phyloP scores from a whole-genome alignment of 2,113 vertebrate genomes.

The Atractosteus spatula region DNA sequence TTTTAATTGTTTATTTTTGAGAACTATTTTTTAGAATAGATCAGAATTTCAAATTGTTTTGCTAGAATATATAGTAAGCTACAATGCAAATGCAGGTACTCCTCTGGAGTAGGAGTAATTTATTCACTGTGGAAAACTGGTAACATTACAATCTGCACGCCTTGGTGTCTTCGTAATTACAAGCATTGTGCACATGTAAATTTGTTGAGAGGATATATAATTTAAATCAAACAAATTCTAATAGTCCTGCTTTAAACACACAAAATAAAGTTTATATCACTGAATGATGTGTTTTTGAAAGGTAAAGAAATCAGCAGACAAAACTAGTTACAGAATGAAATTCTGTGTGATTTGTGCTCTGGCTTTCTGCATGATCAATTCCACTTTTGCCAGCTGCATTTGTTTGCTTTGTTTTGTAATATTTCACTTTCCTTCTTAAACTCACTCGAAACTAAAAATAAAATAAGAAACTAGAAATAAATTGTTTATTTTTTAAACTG shows the following conservation, averaged over 20 bases:
- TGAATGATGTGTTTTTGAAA: no score
- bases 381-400: no score
- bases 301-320: no score
- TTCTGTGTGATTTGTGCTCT: no score
- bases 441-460: no score
- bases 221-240: constrained; percentile 38
- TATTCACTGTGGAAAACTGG: constrained; percentile 25
- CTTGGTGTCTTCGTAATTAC: constrained; percentile 48
- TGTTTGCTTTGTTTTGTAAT: no score
- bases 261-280: no score
- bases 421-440: no score
- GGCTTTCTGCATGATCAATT: no score
- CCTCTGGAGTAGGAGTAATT: constrained; percentile 17
- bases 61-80: constrained; percentile 4
- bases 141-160: constrained; percentile 34
- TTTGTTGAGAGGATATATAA: constrained; percentile 37
- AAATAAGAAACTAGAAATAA: no score
- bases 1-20: constrained; percentile 6
- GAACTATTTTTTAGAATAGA: neutral
- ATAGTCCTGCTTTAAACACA: constrained; percentile 11
- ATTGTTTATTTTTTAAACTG: no score
- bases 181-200: constrained; percentile 47
- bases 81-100: constrained; percentile 7
- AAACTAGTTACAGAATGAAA: no score
- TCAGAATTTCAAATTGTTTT: constrained; percentile 4